phyloP scores from a whole-genome alignment of 2,797 vertebrate species.

The Otolemur crassicaudatus region DNA sequence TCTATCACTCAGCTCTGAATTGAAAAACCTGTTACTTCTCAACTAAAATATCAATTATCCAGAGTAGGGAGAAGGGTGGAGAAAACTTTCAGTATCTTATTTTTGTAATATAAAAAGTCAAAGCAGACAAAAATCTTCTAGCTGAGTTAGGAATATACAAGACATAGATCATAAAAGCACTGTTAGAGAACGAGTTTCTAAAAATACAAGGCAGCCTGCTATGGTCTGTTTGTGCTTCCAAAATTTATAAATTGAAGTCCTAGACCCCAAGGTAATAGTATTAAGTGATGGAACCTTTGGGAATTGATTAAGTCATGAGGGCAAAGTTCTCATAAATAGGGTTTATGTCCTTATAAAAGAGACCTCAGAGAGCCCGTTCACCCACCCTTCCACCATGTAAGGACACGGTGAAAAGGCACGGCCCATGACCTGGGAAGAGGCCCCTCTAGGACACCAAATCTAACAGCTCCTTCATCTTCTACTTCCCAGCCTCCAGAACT shows the following conservation, averaged over 20 bases:
- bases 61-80: neutral
- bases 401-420: neutral
- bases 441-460: neutral
- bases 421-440: neutral
- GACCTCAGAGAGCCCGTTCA: no score
- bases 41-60: neutral
- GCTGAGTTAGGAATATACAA: neutral
- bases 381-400: neutral
- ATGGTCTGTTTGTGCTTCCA: neutral
- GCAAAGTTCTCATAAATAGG: neutral
- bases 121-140: neutral
- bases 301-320: neutral
- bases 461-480: neutral
- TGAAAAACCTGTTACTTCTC: neutral
- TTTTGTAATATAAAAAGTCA: neutral
- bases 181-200: neutral
- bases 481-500: neutral
- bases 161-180: neutral
- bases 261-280: neutral
- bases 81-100: neutral
- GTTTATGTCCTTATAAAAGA: neutral
- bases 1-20: neutral
- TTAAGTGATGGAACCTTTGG: neutral
- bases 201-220: neutral
- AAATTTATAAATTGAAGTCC: neutral